phyloP scores from a whole-genome alignment of 1,140 invertebrate species.

The Anadara kagoshimensis region DNA sequence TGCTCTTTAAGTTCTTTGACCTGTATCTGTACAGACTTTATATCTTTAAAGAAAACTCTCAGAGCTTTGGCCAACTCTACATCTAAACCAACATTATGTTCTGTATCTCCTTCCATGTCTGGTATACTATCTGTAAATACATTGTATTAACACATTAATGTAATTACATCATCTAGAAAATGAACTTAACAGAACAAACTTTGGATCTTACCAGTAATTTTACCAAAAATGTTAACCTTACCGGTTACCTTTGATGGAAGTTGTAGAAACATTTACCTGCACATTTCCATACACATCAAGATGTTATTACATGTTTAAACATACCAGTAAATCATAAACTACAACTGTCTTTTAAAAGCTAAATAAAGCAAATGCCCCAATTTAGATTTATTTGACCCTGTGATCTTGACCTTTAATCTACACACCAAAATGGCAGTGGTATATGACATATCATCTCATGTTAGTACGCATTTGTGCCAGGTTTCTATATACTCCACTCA shows the following conservation, averaged over 20 bases:
- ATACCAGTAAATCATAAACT: too few species aligned
- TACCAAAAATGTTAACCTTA: not conserved
- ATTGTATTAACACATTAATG: not conserved
- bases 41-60: conserved; percentile 54
- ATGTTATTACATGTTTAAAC: too few species aligned
- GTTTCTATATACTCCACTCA: too few species aligned
- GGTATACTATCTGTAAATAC: conserved; percentile 4
- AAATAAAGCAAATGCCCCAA: too few species aligned
- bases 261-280: not conserved
- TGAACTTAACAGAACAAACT: not conserved
- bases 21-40: conserved; percentile 47
- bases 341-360: too few species aligned
- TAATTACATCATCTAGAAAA: not conserved
- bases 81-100: conserved; percentile 41
- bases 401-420: too few species aligned
- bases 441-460: too few species aligned
- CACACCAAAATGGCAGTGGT: too few species aligned
- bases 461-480: too few species aligned
- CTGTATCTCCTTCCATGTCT: not conserved
- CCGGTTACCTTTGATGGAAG: not conserved
- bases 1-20: conserved; percentile 51
- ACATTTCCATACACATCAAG: too few species aligned
- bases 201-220: not conserved
- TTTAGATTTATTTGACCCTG: too few species aligned
- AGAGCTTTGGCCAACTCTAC: conserved; percentile 57